Evolutionary conservation across 2,113 vertebrate species (phyloP).

Genomic region (Gavia stellata): DNA sequence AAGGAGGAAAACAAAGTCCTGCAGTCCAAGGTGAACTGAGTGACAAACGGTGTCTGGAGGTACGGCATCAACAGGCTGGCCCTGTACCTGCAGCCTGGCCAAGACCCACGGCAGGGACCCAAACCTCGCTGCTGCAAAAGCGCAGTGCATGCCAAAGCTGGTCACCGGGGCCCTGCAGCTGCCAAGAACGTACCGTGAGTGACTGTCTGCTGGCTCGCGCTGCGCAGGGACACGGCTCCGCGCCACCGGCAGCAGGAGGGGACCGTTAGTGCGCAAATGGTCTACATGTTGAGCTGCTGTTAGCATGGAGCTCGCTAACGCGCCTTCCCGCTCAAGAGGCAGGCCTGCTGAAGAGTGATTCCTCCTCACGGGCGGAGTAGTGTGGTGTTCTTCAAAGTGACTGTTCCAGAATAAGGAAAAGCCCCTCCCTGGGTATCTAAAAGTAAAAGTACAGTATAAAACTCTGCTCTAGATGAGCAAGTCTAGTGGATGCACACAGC

Average conservation of each 20-base stretch:
- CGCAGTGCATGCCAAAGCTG: background rate
- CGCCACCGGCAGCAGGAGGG: background rate
- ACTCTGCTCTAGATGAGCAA: background rate
- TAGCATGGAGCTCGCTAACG: background rate
- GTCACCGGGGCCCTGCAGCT: background rate
- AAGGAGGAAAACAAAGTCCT: background rate
- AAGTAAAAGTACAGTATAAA: background rate
- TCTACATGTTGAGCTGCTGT: fast-evolving
- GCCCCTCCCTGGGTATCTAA: background rate
- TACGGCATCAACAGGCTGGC: background rate
- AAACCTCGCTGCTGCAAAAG: background rate
- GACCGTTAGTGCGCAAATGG: background rate
- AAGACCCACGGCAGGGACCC: background rate
- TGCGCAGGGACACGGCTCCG: background rate
- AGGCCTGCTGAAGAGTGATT: background rate
- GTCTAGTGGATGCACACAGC: background rate
- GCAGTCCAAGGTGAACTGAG: background rate
- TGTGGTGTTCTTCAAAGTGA: background rate
- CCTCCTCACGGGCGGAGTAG: no score
- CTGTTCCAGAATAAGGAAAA: background rate
- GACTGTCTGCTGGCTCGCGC: background rate
- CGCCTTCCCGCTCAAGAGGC: background rate
- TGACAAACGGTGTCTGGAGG: background rate
- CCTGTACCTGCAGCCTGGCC: background rate
- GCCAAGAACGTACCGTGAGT: background rate